Evolutionary conservation across 2,113 vertebrate genomes (phyloP).

Genomic region (Amazona guildingii): DNA sequence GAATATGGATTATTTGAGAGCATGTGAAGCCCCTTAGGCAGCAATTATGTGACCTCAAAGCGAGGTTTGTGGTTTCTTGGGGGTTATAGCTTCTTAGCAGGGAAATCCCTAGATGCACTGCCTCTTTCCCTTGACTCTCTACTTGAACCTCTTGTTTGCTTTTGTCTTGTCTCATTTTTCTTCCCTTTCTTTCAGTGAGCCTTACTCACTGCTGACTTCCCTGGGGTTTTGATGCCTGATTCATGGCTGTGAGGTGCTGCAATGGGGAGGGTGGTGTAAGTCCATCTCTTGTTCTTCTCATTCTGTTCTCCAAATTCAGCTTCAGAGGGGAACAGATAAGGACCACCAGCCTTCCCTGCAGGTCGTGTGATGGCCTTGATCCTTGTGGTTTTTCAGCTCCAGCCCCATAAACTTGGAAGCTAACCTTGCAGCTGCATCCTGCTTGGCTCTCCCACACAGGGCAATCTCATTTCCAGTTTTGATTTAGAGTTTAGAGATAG

Average conservation of each 20-base stretch:
- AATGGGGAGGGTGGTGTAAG: neutral
- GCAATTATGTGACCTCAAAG: fast-evolving
- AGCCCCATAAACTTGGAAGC: neutral
- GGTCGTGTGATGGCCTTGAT: neutral
- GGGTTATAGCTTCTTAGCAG: neutral
- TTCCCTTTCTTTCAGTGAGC: neutral
- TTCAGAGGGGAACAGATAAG: neutral
- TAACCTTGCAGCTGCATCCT: conserved; percentile 38
- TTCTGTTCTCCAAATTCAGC: neutral
- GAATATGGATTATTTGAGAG: neutral
- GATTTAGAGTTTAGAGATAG: conserved; percentile 54
- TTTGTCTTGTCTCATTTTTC: neutral
- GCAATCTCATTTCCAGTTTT: conserved; percentile 55
- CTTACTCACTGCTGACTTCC: neutral
- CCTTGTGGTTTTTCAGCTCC: neutral
- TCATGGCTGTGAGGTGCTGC: neutral
- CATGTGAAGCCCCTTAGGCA: neutral
- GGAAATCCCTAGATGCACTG: neutral
- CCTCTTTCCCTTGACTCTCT: neutral
- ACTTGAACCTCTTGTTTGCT: neutral
- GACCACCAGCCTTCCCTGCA: neutral
- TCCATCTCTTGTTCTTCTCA: neutral
- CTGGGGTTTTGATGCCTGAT: neutral
- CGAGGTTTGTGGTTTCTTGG: neutral
- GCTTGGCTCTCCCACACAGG: conserved; percentile 11